Conservation (phyloP, 2,888 invertebrate species). For the Neoascia interrupta region DNA sequence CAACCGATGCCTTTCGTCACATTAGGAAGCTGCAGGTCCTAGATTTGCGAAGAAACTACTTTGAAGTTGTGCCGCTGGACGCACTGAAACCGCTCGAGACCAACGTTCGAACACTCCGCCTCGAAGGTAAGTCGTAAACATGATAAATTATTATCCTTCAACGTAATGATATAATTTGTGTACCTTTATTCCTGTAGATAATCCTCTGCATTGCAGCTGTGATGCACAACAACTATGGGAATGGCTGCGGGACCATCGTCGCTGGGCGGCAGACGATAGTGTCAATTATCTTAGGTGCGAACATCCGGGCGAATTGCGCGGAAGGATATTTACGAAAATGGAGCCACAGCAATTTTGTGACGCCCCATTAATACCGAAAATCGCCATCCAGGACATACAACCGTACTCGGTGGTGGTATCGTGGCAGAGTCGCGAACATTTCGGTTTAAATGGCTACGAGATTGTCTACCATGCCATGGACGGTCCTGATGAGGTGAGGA, state of each 20-base stretch:
- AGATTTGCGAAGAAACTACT: constrained; percentile 90
- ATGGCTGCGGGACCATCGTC: constrained; percentile 94
- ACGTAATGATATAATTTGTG: too few species aligned
- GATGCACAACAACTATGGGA: constrained; percentile 95
- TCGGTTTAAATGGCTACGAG: constrained; percentile 90
- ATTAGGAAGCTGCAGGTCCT: constrained; percentile 87
- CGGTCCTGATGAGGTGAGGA: constrained; percentile 81
- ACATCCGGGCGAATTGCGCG: constrained; percentile 89
- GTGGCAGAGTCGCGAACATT: constrained; percentile 94
- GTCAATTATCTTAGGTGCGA: constrained; percentile 86
- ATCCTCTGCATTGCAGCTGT: constrained; percentile 93
- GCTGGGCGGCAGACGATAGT: constrained; percentile 80
- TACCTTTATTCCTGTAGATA: too few species aligned
- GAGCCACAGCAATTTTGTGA: constrained; percentile 90
- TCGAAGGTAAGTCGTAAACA: constrained; percentile 88
- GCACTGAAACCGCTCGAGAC: constrained; percentile 90
- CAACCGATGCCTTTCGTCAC: constrained; percentile 88
- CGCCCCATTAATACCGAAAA: constrained; percentile 89
- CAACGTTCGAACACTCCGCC: constrained; percentile 87
- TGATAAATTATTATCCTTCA: too few species aligned
- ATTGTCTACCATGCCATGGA: constrained; percentile 90
- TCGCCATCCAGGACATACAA: constrained; percentile 93
- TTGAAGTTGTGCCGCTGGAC: constrained; percentile 89
- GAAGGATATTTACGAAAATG: constrained; percentile 87
- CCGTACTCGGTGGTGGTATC: constrained; percentile 92